These are phyloP conservation scores for Pao palembangensis DNA, from an alignment of 2,113 vertebrate species.

Conservation along the genomic window DNA sequence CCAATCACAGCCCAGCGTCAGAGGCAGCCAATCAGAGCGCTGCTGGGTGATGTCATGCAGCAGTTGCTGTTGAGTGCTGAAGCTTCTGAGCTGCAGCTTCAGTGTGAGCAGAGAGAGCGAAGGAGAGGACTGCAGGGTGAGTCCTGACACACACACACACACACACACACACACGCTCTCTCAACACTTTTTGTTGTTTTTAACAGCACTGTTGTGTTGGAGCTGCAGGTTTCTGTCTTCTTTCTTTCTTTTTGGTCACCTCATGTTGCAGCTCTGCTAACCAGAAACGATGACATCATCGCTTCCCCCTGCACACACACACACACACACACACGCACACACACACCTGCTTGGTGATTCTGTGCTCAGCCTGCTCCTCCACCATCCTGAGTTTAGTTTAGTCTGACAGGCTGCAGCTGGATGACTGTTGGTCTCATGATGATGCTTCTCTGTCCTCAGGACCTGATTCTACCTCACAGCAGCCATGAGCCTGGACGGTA, in stretches of 20 bases:
- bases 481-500: too few species aligned
- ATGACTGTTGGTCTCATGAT: too few species aligned
- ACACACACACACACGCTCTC: background rate
- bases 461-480: too few species aligned
- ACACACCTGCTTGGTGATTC: background rate
- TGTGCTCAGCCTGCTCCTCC: too few species aligned
- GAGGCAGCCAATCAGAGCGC: constrained; percentile 66
- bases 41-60: constrained; percentile 77
- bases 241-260: background rate
- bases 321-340: constrained; percentile 2
- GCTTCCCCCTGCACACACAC: background rate
- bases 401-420: too few species aligned
- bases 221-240: background rate
- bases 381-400: too few species aligned
- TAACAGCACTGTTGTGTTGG: background rate
- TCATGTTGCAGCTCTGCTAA: background rate
- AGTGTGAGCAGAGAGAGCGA: constrained; percentile 31
- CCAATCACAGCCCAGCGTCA: constrained; percentile 60
- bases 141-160: constrained; percentile 7
- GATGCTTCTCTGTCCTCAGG: too few species aligned
- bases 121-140: constrained; percentile 57
- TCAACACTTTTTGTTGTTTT: background rate
- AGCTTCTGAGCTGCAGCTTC: constrained; percentile 65
- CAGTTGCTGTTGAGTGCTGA: constrained; percentile 69
- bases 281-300: background rate